These are phyloP conservation scores for Oxygymnocypris stewartii DNA, from an alignment of 2,113 vertebrate species.

Conservation along the genomic window DNA sequence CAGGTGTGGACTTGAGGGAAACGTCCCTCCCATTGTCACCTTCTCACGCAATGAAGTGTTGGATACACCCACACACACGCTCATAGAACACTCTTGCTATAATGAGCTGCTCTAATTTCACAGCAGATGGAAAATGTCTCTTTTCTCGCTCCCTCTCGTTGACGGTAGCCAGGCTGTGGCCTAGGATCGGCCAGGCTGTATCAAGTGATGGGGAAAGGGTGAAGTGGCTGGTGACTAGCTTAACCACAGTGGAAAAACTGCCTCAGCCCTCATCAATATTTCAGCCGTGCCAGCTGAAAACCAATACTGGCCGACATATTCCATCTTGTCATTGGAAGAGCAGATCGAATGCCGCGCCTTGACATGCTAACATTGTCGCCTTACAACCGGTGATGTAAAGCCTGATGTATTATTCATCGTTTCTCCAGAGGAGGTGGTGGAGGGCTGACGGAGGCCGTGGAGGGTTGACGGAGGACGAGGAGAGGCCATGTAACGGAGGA, in stretches of 20 bases:
- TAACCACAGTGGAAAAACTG: constrained; percentile 74
- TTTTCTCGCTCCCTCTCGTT: constrained; percentile 44
- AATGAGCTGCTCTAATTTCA: constrained; percentile 79
- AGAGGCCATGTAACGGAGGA: constrained; percentile 1
- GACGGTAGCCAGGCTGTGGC: constrained; percentile 22
- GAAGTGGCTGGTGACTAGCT: constrained; percentile 54
- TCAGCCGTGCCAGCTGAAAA: constrained; percentile 76
- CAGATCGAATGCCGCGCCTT: constrained; percentile 71
- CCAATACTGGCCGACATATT: constrained; percentile 76
- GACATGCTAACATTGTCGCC: constrained; percentile 78
- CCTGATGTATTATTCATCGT: constrained; percentile 71
- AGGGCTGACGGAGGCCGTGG: constrained; percentile 52
- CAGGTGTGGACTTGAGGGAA: constrained; percentile 13
- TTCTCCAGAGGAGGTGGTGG: constrained; percentile 53
- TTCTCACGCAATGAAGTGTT: not conserved
- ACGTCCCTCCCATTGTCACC: not conserved
- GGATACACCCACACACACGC: constrained; percentile 42
- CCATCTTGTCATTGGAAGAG: constrained; percentile 78
- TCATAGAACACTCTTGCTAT: constrained; percentile 69
- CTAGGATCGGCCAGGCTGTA: constrained; percentile 49
- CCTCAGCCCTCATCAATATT: constrained; percentile 80
- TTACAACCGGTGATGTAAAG: constrained; percentile 73
- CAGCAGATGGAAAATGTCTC: constrained; percentile 78
- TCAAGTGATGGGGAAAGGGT: constrained; percentile 68
- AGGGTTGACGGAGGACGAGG: constrained; percentile 52